Percentiles rank a stretch among this genome's conserved stretches.
phyloP scores from a whole-genome alignment of 2,888 invertebrate genomes.

The Apodemia duryi region DNA sequence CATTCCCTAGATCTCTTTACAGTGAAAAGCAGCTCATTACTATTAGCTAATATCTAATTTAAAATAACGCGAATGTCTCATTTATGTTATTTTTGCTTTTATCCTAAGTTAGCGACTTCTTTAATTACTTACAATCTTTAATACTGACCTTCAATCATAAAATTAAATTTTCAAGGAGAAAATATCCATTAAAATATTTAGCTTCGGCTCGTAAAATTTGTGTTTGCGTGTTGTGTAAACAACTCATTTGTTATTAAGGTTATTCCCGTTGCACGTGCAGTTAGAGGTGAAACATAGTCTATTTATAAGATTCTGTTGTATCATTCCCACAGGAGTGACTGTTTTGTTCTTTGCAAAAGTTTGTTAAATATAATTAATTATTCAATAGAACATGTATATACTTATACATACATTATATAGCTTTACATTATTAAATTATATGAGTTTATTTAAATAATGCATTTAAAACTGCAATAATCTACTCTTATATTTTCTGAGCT shows the following conservation, averaged over 20 bases:
- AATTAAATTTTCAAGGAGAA: not conserved
- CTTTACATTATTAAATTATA: not conserved
- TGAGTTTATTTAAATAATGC: not conserved
- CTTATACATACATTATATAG: no score
- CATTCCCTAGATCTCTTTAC: no score
- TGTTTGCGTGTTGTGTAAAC: not conserved
- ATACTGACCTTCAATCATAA: not conserved
- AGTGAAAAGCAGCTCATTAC: no score
- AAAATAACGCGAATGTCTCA: no score
- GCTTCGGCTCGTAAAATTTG: not conserved
- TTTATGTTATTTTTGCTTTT: not conserved
- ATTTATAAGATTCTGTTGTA: not conserved
- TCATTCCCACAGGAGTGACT: not conserved
- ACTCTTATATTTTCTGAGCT: conserved; percentile 53
- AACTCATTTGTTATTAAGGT: conserved; percentile 11
- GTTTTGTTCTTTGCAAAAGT: not conserved
- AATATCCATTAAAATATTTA: not conserved
- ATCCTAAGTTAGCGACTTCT: not conserved
- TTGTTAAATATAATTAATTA: not conserved
- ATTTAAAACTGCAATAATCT: conserved; percentile 45
- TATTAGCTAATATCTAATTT: no score
- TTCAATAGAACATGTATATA: not conserved
- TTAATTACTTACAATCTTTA: not conserved
- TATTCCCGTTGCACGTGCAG: conserved; percentile 9
- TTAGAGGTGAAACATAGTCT: conserved; percentile 3